Evolutionary conservation across 1,140 invertebrate species (phyloP).

Genomic region (Drosophila kanapiae): DNA sequence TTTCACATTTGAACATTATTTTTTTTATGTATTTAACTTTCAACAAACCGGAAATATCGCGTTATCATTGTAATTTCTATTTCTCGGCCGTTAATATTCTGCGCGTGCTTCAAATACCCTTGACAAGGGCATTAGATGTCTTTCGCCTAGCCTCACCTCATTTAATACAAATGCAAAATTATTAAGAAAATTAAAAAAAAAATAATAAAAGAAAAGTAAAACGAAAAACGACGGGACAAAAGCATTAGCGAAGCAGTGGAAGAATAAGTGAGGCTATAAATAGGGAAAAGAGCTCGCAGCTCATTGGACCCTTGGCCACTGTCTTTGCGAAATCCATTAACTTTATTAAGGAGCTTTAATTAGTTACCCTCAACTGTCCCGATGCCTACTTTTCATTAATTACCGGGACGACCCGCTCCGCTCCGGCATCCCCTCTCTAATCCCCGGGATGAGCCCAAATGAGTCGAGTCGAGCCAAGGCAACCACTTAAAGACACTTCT

Average conservation of each 20-base stretch:
- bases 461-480: conserved; percentile 19
- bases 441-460: conserved; percentile 40
- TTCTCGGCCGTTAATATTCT: background rate
- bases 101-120: conserved; percentile 2
- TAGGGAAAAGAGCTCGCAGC: conserved; percentile 59
- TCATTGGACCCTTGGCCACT: conserved; percentile 47
- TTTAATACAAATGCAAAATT: conserved; percentile 29
- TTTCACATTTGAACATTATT: background rate
- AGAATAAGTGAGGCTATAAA: conserved; percentile 42
- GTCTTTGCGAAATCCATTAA: conserved; percentile 63
- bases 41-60: background rate
- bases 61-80: background rate
- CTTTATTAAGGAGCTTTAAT: conserved; percentile 79
- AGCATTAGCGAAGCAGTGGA: conserved; percentile 26
- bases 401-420: conserved; percentile 57
- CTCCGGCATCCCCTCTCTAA: conserved; percentile 43
- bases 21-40: background rate
- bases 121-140: conserved; percentile 11
- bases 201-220: background rate
- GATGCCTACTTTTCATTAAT: conserved; percentile 77
- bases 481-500: conserved; percentile 60
- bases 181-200: conserved; percentile 20
- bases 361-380: conserved; percentile 63
- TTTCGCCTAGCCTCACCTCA: conserved; percentile 15
- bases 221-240: background rate